phyloP scores from a whole-genome alignment of 2,797 vertebrate species.

The Amazonetta brasiliensis region DNA sequence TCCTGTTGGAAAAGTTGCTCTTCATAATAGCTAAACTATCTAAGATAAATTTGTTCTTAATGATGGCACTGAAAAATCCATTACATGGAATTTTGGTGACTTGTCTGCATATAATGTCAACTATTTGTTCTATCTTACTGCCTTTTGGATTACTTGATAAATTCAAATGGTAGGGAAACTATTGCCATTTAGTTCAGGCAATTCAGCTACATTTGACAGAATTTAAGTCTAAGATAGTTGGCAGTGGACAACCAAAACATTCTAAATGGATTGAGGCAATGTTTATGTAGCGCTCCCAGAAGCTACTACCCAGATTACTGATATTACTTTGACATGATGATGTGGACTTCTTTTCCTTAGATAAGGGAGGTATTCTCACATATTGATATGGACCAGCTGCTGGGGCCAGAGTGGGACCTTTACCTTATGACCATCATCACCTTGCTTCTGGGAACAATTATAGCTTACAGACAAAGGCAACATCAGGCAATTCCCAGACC shows the following conservation, averaged over 20 bases:
- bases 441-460: conserved; percentile 93
- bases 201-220: neutral
- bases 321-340: neutral
- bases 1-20: neutral
- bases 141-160: neutral
- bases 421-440: conserved; percentile 99
- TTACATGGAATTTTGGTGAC: neutral
- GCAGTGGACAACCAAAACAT: neutral
- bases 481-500: conserved; percentile 88
- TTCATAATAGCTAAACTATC: no score
- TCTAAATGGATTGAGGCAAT: neutral
- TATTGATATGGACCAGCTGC: conserved; percentile 95
- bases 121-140: neutral
- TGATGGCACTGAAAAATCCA: neutral
- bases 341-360: conserved; percentile 76
- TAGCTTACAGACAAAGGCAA: conserved; percentile 97
- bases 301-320: neutral
- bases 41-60: neutral
- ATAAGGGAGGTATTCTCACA: conserved; percentile 88
- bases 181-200: neutral
- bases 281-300: neutral
- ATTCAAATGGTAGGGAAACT: neutral
- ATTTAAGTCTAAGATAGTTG: neutral
- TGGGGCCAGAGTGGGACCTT: conserved; percentile 99
- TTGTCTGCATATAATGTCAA: neutral